Evolutionary conservation across 2,888 invertebrate genomes (phyloP).

Genomic region (Volucella bombylans): DNA sequence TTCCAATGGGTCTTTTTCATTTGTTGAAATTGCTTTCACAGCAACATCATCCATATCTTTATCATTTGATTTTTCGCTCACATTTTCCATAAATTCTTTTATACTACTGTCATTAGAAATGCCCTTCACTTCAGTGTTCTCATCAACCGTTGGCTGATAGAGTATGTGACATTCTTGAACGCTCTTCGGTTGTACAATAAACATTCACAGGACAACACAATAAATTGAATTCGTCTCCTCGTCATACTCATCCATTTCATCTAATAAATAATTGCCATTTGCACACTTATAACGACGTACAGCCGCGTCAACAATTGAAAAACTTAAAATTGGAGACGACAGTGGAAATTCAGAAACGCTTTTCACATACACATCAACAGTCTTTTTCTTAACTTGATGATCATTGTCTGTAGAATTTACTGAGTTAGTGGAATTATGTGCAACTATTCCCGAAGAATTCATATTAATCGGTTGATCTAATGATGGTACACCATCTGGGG

Average conservation of each 20-base stretch:
- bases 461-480: conserved; percentile 45
- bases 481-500: conserved; percentile 81
- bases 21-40: conserved; percentile 54
- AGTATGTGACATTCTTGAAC: conserved; percentile 92
- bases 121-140: conserved; percentile 77
- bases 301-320: conserved; percentile 92
- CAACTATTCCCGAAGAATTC: conserved; percentile 11
- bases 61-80: conserved; percentile 74
- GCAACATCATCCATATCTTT: conserved; percentile 58
- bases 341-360: conserved; percentile 93
- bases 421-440: conserved; percentile 63
- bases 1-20: conserved; percentile 77
- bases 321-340: conserved; percentile 93
- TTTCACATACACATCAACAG: conserved; percentile 85
- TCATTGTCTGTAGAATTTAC: conserved; percentile 28
- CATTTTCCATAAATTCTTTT: conserved; percentile 59
- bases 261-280: conserved; percentile 82
- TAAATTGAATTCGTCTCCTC: conserved; percentile 84
- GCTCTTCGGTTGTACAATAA: conserved; percentile 93
- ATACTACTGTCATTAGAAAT: conserved; percentile 74
- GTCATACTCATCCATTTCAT: conserved; percentile 85
- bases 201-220: conserved; percentile 85
- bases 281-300: conserved; percentile 83
- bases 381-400: conserved; percentile 78
- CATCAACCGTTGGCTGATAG: conserved; percentile 83